These are phyloP conservation scores for Aurelia aurita DNA, from an alignment of 30 jellyfish, hydroid and myxozoan genomes.

Conservation along the genomic window DNA sequence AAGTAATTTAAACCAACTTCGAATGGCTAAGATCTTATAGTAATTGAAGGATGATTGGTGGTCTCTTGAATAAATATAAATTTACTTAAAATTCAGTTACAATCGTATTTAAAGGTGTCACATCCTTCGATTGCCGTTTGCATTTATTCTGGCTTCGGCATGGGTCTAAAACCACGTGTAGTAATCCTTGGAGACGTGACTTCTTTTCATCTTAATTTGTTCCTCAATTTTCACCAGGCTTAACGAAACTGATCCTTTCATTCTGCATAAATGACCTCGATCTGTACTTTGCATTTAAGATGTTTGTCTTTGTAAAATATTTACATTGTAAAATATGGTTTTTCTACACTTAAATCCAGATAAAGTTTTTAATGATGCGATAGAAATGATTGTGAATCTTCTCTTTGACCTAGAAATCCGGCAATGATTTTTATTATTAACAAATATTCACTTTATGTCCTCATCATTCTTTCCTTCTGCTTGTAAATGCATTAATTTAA, in stretches of 20 bases:
- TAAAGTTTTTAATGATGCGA: constrained; percentile 26
- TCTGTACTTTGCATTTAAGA: background rate
- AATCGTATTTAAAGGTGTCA: no score
- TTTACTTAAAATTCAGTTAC: no score
- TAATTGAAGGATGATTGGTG: no score
- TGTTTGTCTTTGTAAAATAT: constrained; percentile 43
- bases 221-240: no score
- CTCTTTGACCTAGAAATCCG: constrained; percentile 46
- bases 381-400: constrained; percentile 12
- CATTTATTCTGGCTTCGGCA: background rate
- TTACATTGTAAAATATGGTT: constrained; percentile 16
- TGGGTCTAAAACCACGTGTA: constrained; percentile 2
- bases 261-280: no score
- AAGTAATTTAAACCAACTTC: no score
- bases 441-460: constrained; percentile 32
- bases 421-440: constrained; percentile 17
- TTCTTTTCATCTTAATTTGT: no score
- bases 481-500: background rate
- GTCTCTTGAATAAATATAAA: no score
- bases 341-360: constrained; percentile 46
- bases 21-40: no score
- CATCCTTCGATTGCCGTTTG: no score
- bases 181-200: background rate
- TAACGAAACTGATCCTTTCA: no score
- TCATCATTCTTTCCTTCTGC: constrained; percentile 5